Base-by-base conservation (phyloP, 2,113 vertebrate species). In the Anhinga rufa region DNA sequence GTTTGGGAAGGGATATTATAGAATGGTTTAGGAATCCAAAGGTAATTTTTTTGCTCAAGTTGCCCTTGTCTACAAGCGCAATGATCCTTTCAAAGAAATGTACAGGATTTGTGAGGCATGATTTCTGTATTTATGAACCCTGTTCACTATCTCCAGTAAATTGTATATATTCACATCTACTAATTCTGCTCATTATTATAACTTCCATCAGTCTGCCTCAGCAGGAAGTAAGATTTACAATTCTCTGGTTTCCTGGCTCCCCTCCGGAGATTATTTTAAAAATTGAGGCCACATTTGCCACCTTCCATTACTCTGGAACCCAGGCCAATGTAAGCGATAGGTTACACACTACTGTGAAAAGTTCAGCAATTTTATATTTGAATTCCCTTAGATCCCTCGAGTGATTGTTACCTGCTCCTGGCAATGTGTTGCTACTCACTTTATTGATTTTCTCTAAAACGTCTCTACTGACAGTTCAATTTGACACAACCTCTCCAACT, bases 281-380 rank as follows among this genome's bases (percentile, higher is more conserved):
- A 95, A 97, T 93, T 97, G 96, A 96, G 95, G 94, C 96, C 95
- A 96, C 79, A 90, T 97, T 97, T 96, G 93, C 96, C 96, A 96
- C 94, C 95, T 96, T 96, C 95, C 95, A 82, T 94, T 94, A 85
- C 92, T 90, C 84, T 86, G 96, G 94, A 95, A 94, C 58, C 5
- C 0, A 54, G 66, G 96, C 96, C 96, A 97, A 96, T 65, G 55
- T 95, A 96, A 97, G 93, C 93, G 74, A 96, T 94, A 79, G 62
- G 90, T 96, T 95, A 93, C 92, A 94, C 75, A 74, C 82, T 65
- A 48, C 92, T 44, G 74, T 36, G 68, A 96, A 88, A 94, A 88
- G 90, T 95, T 94, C 93, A 93, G 95, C 92, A 94, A 85, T 93
- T 95, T 90, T 91, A 60, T 93, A 91, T 96, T 69, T 74, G 82